These are phyloP conservation scores for Pogona vitticeps DNA, from an alignment of 2,113 vertebrate genomes.

Conservation along the genomic window DNA sequence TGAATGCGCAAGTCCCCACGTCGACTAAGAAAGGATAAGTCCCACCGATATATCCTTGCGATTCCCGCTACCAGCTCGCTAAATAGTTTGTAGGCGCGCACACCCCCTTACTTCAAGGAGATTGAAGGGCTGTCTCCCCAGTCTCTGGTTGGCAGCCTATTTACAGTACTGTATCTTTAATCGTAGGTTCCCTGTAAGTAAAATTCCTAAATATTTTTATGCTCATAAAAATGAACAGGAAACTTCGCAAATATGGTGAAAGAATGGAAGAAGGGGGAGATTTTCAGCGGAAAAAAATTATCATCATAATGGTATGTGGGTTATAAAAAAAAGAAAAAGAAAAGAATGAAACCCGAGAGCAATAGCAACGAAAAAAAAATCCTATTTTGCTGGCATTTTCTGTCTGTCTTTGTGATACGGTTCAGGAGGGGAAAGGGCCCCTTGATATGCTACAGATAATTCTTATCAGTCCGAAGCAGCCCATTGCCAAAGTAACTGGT, in stretches of 20 bases:
- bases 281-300: constrained; percentile 66
- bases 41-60: not conserved
- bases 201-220: not conserved
- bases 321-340: constrained; percentile 56
- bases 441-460: constrained; percentile 79
- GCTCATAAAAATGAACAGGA: constrained; percentile 34
- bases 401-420: constrained; percentile 77
- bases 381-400: constrained; percentile 77
- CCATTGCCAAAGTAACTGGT: constrained; percentile 78
- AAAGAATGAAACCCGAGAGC: constrained; percentile 31
- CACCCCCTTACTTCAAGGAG: not conserved
- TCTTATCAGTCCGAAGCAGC: constrained; percentile 81
- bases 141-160: not conserved
- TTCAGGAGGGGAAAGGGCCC: constrained; percentile 74
- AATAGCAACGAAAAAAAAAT: not conserved
- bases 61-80: not conserved
- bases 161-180: not conserved
- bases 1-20: not conserved
- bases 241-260: constrained; percentile 48
- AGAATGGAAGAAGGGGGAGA: constrained; percentile 50
- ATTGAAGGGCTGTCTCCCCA: not conserved
- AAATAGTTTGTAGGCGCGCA: too few species aligned
- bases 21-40: not conserved
- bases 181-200: not conserved
- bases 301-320: constrained; percentile 72